Evolutionary conservation across 2,797 vertebrate genomes (phyloP).

Genomic region (Gambusia yucatana): DNA sequence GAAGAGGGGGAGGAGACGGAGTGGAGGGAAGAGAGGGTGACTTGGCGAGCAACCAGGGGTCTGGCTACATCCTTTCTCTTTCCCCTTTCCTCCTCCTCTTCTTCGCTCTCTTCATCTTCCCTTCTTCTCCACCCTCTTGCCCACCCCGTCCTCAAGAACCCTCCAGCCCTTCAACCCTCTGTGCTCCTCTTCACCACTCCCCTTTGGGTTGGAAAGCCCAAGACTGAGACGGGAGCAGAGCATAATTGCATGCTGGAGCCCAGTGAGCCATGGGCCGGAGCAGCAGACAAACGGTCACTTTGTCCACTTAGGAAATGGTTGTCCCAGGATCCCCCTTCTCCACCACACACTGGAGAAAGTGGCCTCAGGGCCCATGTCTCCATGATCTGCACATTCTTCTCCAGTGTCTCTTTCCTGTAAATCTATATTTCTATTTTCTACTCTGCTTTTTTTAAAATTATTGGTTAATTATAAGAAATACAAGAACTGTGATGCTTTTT

Average conservation of each 20-base stretch:
- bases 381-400: slow-evolving; percentile 62
- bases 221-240: slow-evolving; percentile 73
- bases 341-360: slow-evolving; percentile 74
- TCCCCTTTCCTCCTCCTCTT: slow-evolving; percentile 63
- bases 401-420: slow-evolving; percentile 16
- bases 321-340: slow-evolving; percentile 82
- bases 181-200: slow-evolving; percentile 49
- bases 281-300: slow-evolving; percentile 81
- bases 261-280: slow-evolving; percentile 71
- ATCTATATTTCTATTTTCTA: neutral
- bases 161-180: slow-evolving; percentile 14
- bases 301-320: slow-evolving; percentile 83
- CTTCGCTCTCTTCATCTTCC: slow-evolving; percentile 54
- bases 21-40: slow-evolving; percentile 77
- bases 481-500: neutral
- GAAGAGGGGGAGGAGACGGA: slow-evolving; percentile 58
- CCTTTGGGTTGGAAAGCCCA: slow-evolving; percentile 73
- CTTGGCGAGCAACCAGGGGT: slow-evolving; percentile 82
- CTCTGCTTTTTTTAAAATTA: neutral
- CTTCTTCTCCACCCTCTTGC: slow-evolving; percentile 39
- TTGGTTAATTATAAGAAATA: neutral
- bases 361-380: slow-evolving; percentile 61
- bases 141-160: slow-evolving; percentile 25
- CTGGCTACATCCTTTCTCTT: slow-evolving; percentile 83
- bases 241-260: slow-evolving; percentile 78